Evolutionary conservation across 1,140 invertebrate species (phyloP), one percentile per base, ranked within the genome.

Genomic region (Drusus annulatus): DNA sequence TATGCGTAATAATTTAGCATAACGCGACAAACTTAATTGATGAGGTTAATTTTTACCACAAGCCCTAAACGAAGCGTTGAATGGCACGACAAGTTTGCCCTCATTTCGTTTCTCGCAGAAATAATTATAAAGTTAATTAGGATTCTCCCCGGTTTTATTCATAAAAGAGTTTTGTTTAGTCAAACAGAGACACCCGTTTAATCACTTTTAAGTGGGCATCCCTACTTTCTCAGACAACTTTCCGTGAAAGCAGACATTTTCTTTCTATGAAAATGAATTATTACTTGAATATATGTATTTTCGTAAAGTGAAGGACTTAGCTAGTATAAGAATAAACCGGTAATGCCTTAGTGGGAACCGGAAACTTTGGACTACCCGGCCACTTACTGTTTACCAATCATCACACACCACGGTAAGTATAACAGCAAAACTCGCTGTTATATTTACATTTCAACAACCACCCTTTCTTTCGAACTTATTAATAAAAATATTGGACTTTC

Each of bases 401-500:
- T 36, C 31, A 36, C 5, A 56, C 52, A 17, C 8, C 3, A 8
- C 28, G 6, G 28, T n/a, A n/a, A n/a, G n/a, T n/a, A n/a, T n/a
- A n/a, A n/a, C n/a, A n/a, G n/a, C n/a, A n/a, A n/a, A n/a, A n/a
- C n/a, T n/a, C n/a, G n/a, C n/a, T n/a, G n/a, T n/a, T n/a, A n/a
- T n/a, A n/a, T n/a, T n/a, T n/a, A n/a, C n/a, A n/a, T n/a, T n/a
- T n/a, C n/a, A n/a, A n/a, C n/a, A n/a, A n/a, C n/a, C n/a, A n/a
- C n/a, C n/a, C n/a, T n/a, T n/a, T n/a, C n/a, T n/a, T n/a, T n/a
- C n/a, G n/a, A n/a, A 82, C 80, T 79, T 76, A 82, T 82, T 78
- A 82, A 82, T 82, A 82, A 82, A 82, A 82, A 80, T 73, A 82
- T 82, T 82, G 81, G 71, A 74, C 56, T 23, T 17, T 16, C 45